Evolutionary conservation across 1,140 invertebrate genomes (phyloP), one percentile per base, ranked within the genome.

Genomic region (Drosophila santomea): DNA sequence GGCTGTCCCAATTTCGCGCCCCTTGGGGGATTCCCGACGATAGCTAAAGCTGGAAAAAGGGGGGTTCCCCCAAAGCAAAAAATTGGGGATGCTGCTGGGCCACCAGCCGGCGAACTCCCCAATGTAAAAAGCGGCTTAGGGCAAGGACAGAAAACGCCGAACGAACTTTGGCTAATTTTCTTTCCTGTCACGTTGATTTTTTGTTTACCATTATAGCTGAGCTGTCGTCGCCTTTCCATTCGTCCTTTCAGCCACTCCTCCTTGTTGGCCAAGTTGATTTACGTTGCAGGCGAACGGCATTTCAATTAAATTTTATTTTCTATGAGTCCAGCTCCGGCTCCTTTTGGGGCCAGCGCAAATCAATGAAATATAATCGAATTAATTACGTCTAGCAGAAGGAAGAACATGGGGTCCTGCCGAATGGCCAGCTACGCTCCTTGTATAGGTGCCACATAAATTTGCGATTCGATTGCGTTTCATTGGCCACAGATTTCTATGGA

Each of bases 331-430:
- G 60, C 45, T 58, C 23, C 23, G 15, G 28, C 38, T 71, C 20
- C 45, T 20, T 52, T 38, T 50, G 71, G 47, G 41, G 32, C 77
- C 55, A 57, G 78, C 61, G 78, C 79, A 86, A 90, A 90, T 90
- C 86, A 90, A 90, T 90, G 86, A 90, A 90, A 90, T 86, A 90
- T 90, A 90, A 90, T 90, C 86, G 82, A 90, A 90, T 90, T 90
- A 90, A 90, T 90, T 90, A 90, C 86, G 79, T 89, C 80, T 78
- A 74, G 66, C 57, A 69, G 55, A 63, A 75, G 66, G 74, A 74
- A 45, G 59, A 32, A 39, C 11, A 39, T 10, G 48, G 20, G 28
- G 28, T 48, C 23, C 47, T 6, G 25, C 35, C 12, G 35, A 32
- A 11, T 23, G 23, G 4, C 45, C 45, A 28, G 43, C 20, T n/a